Evolutionary conservation across 2,797 vertebrate species (phyloP), one percentile per base, ranked within the genome.

Genomic region (Luscinia megarhynchos): DNA sequence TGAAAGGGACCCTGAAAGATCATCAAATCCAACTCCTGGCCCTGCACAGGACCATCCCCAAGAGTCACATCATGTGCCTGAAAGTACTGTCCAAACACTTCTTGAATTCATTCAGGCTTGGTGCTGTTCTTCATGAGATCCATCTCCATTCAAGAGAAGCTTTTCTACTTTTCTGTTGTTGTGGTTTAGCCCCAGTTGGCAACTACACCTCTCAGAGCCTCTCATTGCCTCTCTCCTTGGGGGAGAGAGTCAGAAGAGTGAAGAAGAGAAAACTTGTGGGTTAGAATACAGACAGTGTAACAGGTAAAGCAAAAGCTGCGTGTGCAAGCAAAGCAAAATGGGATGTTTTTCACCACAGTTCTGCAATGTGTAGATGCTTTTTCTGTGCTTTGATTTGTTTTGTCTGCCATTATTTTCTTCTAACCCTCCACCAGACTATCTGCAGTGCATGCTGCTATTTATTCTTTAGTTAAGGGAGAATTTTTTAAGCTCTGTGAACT

Each of bases 261-360:
- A 64, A 58, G 14, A n/a, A 32, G 34, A 64, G 40, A 58, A 68
- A 63, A 26, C 14, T 41, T 11, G 2, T 14, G 7, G 6, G 1
- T 53, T 76, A 20, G 22, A 36, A 29, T 41, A 59, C 41, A 58
- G 64, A 14, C 38, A 26, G 5, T 19, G 12, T 45, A 53, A 34
- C 27, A 70, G 34, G n/a, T n/a, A 40, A 70, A 64, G 38, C 0
- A 0, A 51, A 57, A 58, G 51, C 24, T n/a, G 4, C 1, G 0
- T 0, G 0, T 1, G 1, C 30, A 53, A 40, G 26, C 51, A 58
- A 53, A 84, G 45, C 9, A 20, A 27, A 72, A 64, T 24, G 16
- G 30, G 34, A 36, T 32, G 18, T 32, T 43, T 34, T 78, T 46
- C 46, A 53, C 27, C 51, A 10, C 32, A 34, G 34, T 50, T 80